These are phyloP conservation scores for Falco peregrinus DNA, from an alignment of 2,797 vertebrate genomes.

Conservation along the genomic window DNA sequence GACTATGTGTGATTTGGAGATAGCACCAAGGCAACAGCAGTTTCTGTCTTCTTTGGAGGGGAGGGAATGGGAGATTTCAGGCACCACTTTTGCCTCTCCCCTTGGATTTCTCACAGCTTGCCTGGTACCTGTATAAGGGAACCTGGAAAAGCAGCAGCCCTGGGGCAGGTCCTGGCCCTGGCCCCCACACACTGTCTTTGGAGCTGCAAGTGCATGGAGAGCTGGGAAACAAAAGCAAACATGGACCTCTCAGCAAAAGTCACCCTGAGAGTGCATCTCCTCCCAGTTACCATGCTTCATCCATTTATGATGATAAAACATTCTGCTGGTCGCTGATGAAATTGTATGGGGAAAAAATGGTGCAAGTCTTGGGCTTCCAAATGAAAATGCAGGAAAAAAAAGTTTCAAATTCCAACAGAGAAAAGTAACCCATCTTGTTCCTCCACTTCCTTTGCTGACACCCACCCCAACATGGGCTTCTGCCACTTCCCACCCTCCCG, in stretches of 20 bases:
- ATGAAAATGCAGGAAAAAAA: neutral
- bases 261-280: neutral
- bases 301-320: neutral
- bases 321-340: neutral
- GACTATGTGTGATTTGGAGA: fast-evolving
- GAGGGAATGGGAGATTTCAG: neutral
- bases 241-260: neutral
- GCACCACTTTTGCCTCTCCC: neutral
- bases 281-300: neutral
- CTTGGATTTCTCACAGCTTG: neutral
- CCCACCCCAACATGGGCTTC: neutral
- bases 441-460: fast-evolving
- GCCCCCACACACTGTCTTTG: neutral
- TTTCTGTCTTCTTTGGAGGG: neutral
- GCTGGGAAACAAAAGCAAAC: neutral
- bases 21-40: neutral
- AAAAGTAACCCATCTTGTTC: neutral
- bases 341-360: neutral
- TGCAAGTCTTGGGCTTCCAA: neutral
- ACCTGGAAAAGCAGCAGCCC: neutral
- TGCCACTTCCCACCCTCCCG: neutral
- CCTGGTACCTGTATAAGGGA: neutral
- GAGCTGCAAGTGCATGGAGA: neutral
- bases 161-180: neutral
- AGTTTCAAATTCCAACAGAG: neutral